These are phyloP conservation scores for Anorthoa munda DNA, from an alignment of 2,888 invertebrate species.

Conservation along the genomic window DNA sequence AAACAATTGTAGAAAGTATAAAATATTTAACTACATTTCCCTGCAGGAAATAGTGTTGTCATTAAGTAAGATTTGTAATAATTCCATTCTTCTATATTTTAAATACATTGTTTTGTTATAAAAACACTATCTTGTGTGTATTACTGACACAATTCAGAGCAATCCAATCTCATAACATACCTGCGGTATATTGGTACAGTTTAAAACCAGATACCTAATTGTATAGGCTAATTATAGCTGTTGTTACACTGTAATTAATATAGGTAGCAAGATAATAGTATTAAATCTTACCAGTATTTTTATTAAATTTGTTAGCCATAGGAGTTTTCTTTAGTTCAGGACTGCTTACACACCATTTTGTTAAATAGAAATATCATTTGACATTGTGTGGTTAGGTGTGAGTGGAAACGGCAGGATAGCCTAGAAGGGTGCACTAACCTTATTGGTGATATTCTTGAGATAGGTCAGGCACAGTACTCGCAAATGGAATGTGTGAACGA, in stretches of 20 bases:
- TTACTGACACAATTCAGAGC: constrained; percentile 16
- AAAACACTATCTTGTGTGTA: constrained; percentile 7
- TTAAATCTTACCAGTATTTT: not conserved
- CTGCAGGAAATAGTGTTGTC: not conserved
- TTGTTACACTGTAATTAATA: constrained; percentile 11
- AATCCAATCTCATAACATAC: constrained; percentile 12
- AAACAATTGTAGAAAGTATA: not conserved
- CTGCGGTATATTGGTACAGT: constrained; percentile 28
- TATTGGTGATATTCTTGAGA: not conserved
- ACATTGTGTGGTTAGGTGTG: not conserved
- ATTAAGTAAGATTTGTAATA: not conserved
- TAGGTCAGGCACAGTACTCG: not conserved
- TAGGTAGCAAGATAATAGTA: not conserved
- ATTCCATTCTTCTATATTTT: not conserved
- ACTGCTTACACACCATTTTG: not conserved
- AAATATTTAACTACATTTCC: not conserved
- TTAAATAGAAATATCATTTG: not conserved
- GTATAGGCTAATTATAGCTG: constrained; percentile 18
- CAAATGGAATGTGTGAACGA: not conserved
- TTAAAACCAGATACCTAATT: constrained; percentile 42
- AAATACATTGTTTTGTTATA: constrained; percentile 6
- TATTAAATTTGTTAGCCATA: not conserved
- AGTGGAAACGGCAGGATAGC: no score
- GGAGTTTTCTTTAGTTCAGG: not conserved
- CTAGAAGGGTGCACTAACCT: not conserved